Conservation (phyloP, 2,113 vertebrate genomes). For the Chaetodon trifascialis region DNA sequence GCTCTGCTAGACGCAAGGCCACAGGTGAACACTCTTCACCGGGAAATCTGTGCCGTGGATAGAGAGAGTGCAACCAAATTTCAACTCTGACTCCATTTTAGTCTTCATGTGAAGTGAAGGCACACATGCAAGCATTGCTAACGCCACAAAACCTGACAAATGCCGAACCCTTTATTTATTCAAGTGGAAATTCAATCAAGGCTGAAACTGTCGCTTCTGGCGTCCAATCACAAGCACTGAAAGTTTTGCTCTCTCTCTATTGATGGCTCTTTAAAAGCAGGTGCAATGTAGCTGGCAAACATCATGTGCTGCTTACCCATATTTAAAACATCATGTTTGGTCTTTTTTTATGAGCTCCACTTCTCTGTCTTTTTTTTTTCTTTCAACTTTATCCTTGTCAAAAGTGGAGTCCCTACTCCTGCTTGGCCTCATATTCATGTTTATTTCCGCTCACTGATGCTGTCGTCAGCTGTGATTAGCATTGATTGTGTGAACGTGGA, state of each 20-base stretch:
- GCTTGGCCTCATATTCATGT: conserved; percentile 48
- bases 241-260: conserved; percentile 69
- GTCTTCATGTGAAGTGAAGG: background rate
- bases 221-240: background rate
- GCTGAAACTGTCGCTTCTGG: background rate
- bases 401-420: background rate
- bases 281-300: conserved; percentile 97
- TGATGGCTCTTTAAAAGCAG: conserved; percentile 57
- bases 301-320: conserved; percentile 71
- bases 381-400: conserved; percentile 9
- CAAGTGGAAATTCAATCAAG: background rate
- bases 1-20: conserved; percentile 95
- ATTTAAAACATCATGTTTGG: conserved; percentile 6
- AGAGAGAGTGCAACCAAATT: conserved; percentile 64
- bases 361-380: conserved; percentile 16
- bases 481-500: no score
- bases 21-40: conserved; percentile 91
- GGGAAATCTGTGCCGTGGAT: conserved; percentile 67
- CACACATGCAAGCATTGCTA: background rate
- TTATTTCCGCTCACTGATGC: conserved; percentile 38
- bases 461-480: background rate
- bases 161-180: background rate
- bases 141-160: background rate
- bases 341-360: conserved; percentile 23
- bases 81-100: background rate